phyloP scores from a whole-genome alignment of 1,140 invertebrate species.

The Micrasema minimum region DNA sequence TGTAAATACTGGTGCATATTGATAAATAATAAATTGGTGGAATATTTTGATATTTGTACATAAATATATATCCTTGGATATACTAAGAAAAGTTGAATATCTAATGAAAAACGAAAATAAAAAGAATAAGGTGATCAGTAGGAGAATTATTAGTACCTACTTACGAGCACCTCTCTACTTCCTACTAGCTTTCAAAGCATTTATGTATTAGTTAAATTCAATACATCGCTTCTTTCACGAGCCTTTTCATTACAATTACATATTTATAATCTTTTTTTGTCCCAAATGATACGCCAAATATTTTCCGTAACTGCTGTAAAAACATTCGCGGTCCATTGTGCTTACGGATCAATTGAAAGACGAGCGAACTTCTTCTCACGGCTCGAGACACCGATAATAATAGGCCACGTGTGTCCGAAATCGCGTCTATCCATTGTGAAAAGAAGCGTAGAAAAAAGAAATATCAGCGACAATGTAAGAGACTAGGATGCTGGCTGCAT shows the following conservation, averaged over 20 bases:
- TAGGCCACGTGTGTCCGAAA: conserved; percentile 31
- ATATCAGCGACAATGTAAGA: conserved; percentile 18
- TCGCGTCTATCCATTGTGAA: conserved; percentile 15
- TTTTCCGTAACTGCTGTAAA: conserved; percentile 9
- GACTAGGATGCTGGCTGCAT: conserved; percentile 8
- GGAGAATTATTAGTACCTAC: too few relatives aligned
- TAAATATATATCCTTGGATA: too few relatives aligned
- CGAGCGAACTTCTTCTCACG: conserved; percentile 16
- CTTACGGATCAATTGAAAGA: conserved; percentile 27
- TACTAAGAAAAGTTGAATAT: too few relatives aligned
- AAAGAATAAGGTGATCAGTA: too few relatives aligned
- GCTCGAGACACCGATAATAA: background rate
- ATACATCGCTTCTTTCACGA: background rate
- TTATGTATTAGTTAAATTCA: too few relatives aligned
- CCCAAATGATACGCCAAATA: conserved; percentile 3
- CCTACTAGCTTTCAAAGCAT: too few relatives aligned
- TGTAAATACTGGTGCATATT: too few relatives aligned
- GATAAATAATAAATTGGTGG: too few relatives aligned
- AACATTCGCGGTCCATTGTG: conserved; percentile 4
- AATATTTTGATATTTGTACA: too few relatives aligned
- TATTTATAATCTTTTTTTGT: too few relatives aligned
- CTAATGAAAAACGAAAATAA: too few relatives aligned
- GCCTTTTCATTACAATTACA: background rate
- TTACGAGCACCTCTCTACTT: too few relatives aligned
- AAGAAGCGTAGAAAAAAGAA: background rate